Evolutionary conservation across 2,888 invertebrate genomes (phyloP), one percentile per base, ranked within the genome.

Genomic region (Stenchaetothrips biformis): DNA sequence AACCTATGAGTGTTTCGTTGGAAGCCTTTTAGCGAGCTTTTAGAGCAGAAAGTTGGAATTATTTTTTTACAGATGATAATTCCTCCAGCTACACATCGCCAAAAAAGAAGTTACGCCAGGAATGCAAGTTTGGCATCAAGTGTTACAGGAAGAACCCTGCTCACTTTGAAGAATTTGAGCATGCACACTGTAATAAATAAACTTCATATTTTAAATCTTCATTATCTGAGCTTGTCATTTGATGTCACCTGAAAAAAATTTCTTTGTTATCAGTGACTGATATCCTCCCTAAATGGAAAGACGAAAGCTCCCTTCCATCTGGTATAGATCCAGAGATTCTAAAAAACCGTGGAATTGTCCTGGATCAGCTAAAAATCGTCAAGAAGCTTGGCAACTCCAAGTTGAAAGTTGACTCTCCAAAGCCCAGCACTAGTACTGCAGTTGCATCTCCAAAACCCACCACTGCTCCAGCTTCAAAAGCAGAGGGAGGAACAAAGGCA

Each of bases 141-240:
- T 97, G 97, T 85, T 96, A 93, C 85, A 89, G 97, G 80, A 91
- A 92, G 84, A 96, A 96, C 88, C 94, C 95, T 0, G 90, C 92
- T 81, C 97, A 97, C 87, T 93, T 96, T 82, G 89, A 89, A 82
- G 94, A 96, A 86, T 95, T 90, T 86, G 89, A 90, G 59, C 97
- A 97, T 89, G 90, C 92, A 11, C 94, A 95, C 85, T 90, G 95
- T 95, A 89, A 90, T 90, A 59, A 13, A 13, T 59, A 1, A 6
- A 4, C 1, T 37, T 37, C 37, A 37, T 37, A 37, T 37, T 37
- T 37, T 37, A 37, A 37, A 37, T 37, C 18, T 13, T 11, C 13
- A 53, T 53, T 53, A 7, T 11, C 4, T 78, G 0, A 37, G 13
- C 47, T 49, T 47, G 21, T 47, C 16, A 78, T 13, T 47, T 8